phyloP scores from a whole-genome alignment of 2,113 vertebrate species.

The Balaenoptera acutorostrata region DNA sequence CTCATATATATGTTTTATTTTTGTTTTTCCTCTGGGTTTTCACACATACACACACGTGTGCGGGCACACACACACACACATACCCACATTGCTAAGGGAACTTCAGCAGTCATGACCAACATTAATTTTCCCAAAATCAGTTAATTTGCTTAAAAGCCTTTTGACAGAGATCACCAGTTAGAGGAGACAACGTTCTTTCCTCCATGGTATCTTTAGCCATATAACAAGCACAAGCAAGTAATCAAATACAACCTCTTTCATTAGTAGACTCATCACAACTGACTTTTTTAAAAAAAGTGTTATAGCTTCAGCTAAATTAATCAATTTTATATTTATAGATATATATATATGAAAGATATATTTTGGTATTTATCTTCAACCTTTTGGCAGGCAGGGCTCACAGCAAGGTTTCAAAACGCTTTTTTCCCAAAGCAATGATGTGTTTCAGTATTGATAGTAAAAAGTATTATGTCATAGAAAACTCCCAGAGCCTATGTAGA shows the following conservation, averaged over 20 bases:
- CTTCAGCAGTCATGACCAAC: not conserved
- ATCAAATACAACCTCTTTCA: not conserved
- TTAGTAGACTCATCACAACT: not conserved
- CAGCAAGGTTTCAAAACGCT: not conserved
- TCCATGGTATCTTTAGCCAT: not conserved
- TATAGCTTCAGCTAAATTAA: not conserved
- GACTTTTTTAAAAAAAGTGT: not conserved
- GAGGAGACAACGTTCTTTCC: not conserved
- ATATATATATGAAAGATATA: not conserved
- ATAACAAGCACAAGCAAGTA: not conserved
- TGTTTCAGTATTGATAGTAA: not conserved
- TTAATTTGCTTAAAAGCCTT: not conserved
- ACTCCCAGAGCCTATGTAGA: not conserved
- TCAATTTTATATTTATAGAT: not conserved
- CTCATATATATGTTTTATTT: not conserved
- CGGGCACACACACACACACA: not conserved
- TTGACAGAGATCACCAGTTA: not conserved
- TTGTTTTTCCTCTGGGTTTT: not conserved
- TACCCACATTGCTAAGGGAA: not conserved
- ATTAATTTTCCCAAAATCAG: not conserved
- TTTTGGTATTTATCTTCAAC: not conserved
- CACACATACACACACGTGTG: rapidly evolving
- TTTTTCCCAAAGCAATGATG: not conserved
- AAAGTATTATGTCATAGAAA: not conserved
- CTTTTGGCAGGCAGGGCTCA: not conserved